Conservation (phyloP, 1,140 invertebrate genomes). For the Lamellibrachia luymesi region DNA sequence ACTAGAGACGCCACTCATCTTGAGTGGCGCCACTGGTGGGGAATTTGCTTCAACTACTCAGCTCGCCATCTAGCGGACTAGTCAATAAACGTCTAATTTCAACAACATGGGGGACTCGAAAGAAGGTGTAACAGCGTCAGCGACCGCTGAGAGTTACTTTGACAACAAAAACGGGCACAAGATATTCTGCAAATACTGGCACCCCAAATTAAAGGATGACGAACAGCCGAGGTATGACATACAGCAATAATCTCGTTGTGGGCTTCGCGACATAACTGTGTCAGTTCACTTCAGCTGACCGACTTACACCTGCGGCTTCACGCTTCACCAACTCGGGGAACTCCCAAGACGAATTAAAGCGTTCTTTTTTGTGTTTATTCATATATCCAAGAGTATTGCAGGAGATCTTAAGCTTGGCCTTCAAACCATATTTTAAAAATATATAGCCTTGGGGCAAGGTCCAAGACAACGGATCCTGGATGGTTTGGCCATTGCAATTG, state of each 20-base stretch:
- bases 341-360: too few species aligned
- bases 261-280: not conserved
- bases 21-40: not conserved
- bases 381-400: too few species aligned
- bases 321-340: too few species aligned
- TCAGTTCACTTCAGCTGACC: too few species aligned
- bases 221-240: constrained; percentile 8
- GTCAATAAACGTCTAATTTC: not conserved
- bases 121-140: not conserved
- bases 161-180: constrained; percentile 14
- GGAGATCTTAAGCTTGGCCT: too few species aligned
- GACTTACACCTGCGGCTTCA: too few species aligned
- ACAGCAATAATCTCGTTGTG: not conserved
- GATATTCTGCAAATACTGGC: constrained; percentile 14
- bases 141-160: constrained; percentile 5
- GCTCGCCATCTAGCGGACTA: not conserved
- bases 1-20: too few species aligned
- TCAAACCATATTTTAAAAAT: too few species aligned
- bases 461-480: too few species aligned
- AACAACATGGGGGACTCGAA: not conserved
- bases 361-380: too few species aligned
- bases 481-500: too few species aligned
- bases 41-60: not conserved
- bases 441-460: too few species aligned
- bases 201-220: not conserved